Evolutionary conservation across 2,888 invertebrate genomes (phyloP).

Genomic region (Agrotis exclamationis): DNA sequence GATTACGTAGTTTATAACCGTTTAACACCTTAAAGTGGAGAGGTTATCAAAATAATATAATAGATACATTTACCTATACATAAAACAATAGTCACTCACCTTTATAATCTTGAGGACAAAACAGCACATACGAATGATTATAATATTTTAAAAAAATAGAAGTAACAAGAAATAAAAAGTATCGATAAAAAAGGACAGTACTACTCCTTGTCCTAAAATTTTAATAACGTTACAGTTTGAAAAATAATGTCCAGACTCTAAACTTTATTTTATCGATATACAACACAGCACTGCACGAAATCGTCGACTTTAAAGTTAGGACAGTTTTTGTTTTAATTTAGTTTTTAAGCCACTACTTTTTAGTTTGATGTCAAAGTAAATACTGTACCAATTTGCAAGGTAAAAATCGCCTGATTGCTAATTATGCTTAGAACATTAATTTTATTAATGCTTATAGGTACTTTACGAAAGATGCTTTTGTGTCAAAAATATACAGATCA

Average conservation of each 20-base stretch:
- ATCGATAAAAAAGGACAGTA: not conserved
- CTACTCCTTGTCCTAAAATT: not conserved
- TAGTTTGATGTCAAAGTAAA: not conserved
- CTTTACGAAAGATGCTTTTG: not conserved
- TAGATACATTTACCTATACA: not conserved
- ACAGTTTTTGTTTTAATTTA: not conserved
- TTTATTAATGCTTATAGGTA: slow-evolving; percentile 3
- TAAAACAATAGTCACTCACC: slow-evolving; percentile 23
- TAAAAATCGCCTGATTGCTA: not conserved
- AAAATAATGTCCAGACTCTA: not conserved
- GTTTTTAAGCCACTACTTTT: not conserved
- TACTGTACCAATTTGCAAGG: slow-evolving; percentile 7
- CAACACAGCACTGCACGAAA: not conserved
- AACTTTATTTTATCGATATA: not conserved
- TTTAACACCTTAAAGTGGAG: not conserved
- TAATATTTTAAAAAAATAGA: not conserved
- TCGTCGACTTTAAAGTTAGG: no score
- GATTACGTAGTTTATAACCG: not conserved
- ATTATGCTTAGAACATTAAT: not conserved
- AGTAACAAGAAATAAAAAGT: not conserved
- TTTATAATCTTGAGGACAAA: slow-evolving; percentile 6
- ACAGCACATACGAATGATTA: not conserved
- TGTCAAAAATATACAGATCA: not conserved
- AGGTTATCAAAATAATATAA: not conserved
- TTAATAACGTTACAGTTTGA: no score